phyloP scores from a whole-genome alignment of 2,113 vertebrate species.

The Collichthys lucidus region DNA sequence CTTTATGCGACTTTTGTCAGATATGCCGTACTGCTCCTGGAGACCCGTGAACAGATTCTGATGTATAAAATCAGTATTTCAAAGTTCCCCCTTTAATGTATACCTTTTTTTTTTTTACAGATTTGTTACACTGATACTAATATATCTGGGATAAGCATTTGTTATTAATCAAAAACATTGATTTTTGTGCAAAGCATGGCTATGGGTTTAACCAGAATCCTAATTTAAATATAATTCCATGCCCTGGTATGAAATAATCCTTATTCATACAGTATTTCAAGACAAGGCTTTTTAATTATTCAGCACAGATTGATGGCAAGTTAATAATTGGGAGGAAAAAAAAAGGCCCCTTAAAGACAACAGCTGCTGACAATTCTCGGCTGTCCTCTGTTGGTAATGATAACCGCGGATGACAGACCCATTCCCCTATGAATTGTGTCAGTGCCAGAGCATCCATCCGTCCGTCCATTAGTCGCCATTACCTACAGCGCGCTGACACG shows the following conservation, averaged over 20 bases:
- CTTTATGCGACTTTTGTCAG: not conserved
- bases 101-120: too few relatives aligned
- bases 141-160: not conserved
- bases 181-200: too few relatives aligned
- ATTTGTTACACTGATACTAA: too few relatives aligned
- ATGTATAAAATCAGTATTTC: not conserved
- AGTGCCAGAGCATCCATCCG: conserved; percentile 30
- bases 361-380: conserved; percentile 40
- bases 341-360: conserved; percentile 4
- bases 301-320: not conserved
- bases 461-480: conserved; percentile 55
- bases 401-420: conserved; percentile 36
- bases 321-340: conserved; percentile 11
- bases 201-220: not conserved
- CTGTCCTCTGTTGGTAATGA: conserved; percentile 33
- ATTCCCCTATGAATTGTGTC: conserved; percentile 41
- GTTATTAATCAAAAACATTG: not conserved
- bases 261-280: not conserved
- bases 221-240: not conserved
- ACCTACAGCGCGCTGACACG: conserved; percentile 45
- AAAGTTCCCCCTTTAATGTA: too few relatives aligned
- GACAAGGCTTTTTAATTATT: not conserved
- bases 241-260: not conserved
- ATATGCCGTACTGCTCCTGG: not conserved
- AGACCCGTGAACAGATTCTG: not conserved